These are phyloP conservation scores for Ctenomys sociabilis DNA, from an alignment of 2,113 vertebrate genomes.

Conservation along the genomic window DNA sequence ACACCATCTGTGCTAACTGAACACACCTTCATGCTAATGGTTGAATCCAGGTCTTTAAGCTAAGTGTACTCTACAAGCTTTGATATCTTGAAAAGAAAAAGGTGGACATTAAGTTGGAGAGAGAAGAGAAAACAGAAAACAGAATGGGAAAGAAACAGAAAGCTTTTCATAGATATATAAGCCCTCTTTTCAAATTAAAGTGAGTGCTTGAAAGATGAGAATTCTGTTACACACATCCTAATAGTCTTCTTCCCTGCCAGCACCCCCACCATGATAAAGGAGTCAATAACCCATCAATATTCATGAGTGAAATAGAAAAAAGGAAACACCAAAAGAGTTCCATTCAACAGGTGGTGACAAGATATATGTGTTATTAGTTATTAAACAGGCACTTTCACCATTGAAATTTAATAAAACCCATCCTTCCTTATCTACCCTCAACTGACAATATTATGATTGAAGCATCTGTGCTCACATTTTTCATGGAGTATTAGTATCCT, in stretches of 20 bases:
- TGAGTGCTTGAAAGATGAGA: neutral
- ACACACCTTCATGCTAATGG: neutral
- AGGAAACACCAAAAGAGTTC: neutral
- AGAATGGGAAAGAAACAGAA: neutral
- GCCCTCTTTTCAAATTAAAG: neutral
- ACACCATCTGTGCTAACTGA: constrained; percentile 2
- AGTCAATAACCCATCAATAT: neutral
- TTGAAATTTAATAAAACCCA: constrained; percentile 17
- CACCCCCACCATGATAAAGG: fast-evolving
- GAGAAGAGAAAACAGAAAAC: neutral
- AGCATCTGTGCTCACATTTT: neutral
- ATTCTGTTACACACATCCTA: neutral
- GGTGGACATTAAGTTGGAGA: neutral
- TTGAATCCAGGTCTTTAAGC: neutral
- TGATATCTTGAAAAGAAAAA: neutral
- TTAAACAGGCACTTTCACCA: neutral
- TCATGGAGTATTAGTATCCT: neutral
- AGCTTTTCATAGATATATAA: neutral
- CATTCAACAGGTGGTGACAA: neutral
- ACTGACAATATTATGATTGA: neutral
- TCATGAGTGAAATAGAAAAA: neutral
- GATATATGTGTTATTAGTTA: neutral
- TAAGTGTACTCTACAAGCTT: neutral
- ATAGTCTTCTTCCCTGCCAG: neutral
- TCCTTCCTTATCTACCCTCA: neutral